Base-by-base conservation (phyloP, 2,797 vertebrate genomes). In the Coregonus ussuriensis region DNA sequence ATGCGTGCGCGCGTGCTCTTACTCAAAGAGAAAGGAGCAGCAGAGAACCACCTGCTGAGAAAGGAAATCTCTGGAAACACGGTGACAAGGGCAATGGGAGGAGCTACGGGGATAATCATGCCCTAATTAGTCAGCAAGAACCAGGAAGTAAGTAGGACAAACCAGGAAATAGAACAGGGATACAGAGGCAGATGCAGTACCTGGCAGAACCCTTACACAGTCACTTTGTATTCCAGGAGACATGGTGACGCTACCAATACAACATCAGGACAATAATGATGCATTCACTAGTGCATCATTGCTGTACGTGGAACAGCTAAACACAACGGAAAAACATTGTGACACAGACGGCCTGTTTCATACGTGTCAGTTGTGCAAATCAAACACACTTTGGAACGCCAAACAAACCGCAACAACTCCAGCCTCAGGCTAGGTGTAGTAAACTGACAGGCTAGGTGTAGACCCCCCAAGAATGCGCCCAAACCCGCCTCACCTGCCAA, bases 141-240 rank as follows among this genome's bases (percentile, higher is more conserved):
- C 56, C 56, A 21, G 56, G 56, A 59, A 59, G 56, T 59, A 59
- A 59, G 56, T 59, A 59, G 56, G 56, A 59, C 56, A 59, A 59
- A 59, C 6, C 56, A 59, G 56, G 56, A 59, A 59, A n/a, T 21
- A 59, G 56, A n/a, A 59, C 56, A 59, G n/a, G 56, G 56, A 59
- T 13, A 25, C 59, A n/a, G 11, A 68, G 33, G 7, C 29, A 35
- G 2, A 35, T 47, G 4, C 33, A 68, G 25, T 6, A 3, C 15
- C 66, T 68, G 66, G 29, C 66, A 68, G 14, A 33, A 35, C 1
- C 66, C 31, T 68, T 68, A 33, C 14, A 33, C 14, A 33, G 13
- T 68, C 15, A 4, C 33, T 68, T 37, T 33, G 31, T 68, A 16
- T 68, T 68, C 66, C 31, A 33, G 33, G 1, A 35, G 66, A 68